Base-by-base conservation (phyloP, 2,888 invertebrate species). In the Chloroclystis v-ata region DNA sequence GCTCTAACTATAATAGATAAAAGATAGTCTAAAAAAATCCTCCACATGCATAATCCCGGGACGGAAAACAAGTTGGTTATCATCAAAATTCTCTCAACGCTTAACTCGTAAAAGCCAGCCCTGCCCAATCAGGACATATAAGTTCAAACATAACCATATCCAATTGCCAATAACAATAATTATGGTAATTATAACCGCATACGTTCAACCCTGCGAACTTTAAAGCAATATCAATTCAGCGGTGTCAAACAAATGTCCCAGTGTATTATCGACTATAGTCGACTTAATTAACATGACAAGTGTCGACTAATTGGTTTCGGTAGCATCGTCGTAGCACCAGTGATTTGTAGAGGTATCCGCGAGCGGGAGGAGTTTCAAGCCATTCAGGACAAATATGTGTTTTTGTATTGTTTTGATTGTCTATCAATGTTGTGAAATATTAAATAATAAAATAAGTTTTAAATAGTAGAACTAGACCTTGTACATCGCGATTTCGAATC, bases 251-350 rank as follows among this genome's bases (percentile, higher is more conserved):
- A 67, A 59, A 69, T 63, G 62, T 65, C 62, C 49, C 47, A 56
- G 61, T 61, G 57, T 60, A 71, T 72, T 68, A 73, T 64, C 67
- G 63, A n/a, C n/a, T n/a, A n/a, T n/a, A n/a, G n/a, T n/a, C 61
- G 57, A 61, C 63, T 68, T 76, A 76, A 79, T 79, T 77, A 77
- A 72, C 71, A 69, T 72, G 70, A 77, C 78, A 78, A 78, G 74
- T 75, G 73, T 69, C 69, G 63, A 61, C 63, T 75, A 75, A 78
- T 78, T 76, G 76, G 71, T 75, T 72, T 67, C 65, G 65, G 68
- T 66, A 69, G 63, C 65, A 61, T 51, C 51, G 57, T 54, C 58
- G 56, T 61, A 62, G 64, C 65, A 52, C 52, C 51, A 49, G 42
- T 43, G 16, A 11, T 10, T 4, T 35, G 11, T 26, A 26, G 6